Evolutionary conservation across 64 coral and sea anemone genomes (phyloP), one percentile per base, ranked within the genome.

Genomic region (Montipora sp.): DNA sequence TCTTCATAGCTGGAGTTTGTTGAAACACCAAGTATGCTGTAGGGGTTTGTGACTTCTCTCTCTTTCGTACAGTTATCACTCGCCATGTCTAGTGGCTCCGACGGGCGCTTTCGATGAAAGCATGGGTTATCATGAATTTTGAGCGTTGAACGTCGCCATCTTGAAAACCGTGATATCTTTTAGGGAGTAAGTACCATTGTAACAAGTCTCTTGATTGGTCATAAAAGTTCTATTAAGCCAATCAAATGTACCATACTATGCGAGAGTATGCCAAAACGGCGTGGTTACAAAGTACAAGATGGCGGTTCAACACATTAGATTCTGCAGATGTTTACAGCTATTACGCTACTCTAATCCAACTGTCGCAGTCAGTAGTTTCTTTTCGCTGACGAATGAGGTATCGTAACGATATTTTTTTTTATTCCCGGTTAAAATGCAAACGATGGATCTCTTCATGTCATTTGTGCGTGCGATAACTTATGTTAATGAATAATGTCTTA

Each of bases 11-110:
- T 90, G 18, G 94, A 89, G 47, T 78, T 77, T 67, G 59, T 57
- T 13, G 83, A 73, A 61, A 99, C 94, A 19, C 98, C 98, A 57
- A 99, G 85, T 14, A 91, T 80, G 58, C 96, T 63, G 69, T 99
- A 99, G 10, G 88, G 81, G 47, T 89, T 96, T 14, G 5, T 53
- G 44, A 75, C 12, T 12, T 83, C 44, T 63, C 49, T 81, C 47
- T 65, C 66, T 65, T 91, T 93, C 47, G 21, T 79, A 8, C n/a
- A 23, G 8, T 0, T 46, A 12, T 21, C 16, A 15, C 44, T 1
- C 8, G 19, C 20, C 59, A 78, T 59, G 14, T n/a, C 0, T 4
- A 16, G n/a, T 2, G 36, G 36, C 36, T 36, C 36, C 1, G 36
- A 36, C 1, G 36, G 36, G 36, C 1, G 36, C 1, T 2, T 36